Base-by-base conservation (phyloP, 2,888 invertebrate species). In the Tetragnatha montana region DNA sequence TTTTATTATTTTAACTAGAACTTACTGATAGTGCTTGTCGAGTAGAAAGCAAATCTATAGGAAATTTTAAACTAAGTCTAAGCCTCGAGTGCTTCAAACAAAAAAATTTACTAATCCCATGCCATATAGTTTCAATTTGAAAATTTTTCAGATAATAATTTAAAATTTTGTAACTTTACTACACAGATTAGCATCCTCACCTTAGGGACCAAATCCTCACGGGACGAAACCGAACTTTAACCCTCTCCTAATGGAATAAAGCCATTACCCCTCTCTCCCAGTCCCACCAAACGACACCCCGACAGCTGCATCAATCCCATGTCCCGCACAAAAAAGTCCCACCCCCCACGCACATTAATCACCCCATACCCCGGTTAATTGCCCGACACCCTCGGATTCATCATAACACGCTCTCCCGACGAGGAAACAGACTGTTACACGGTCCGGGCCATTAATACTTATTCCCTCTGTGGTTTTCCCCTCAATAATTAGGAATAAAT, bases 401-500 rank as follows among this genome's bases (percentile, higher is more conserved):
- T 76, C 10, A 19, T n/a, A 74, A n/a, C 76, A 76, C 50, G 19
- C 17, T n/a, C n/a, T n/a, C 6, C 49, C 47, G 49, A 49, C 47
- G n/a, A 50, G 50, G 50, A 50, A 50, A 76, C 19, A 19, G 76
- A 60, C 60, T 60, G 60, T 60, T 60, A 60, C 60, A 60, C 60
- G 60, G 60, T 4, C 60, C 47, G 47, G 49, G 49, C 69, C 84
- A 84, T 84, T 84, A 84, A 84, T 84, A 76, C 76, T 68, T 76
- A 69, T 76, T 76, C 75, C 51, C 60, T 68, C 69, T 84, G 8
- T 49, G 69, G 68, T 47, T 60, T 60, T 60, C 60, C 76, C 47
- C 17, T 69, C 49, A 73, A 68, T 84, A 84, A 83, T 76, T 69
- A 76, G 19, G 69, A 76, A 76, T 69, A 68, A 84, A 49, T 49